Evolutionary conservation across 2,797 vertebrate genomes (phyloP).

Genomic region (Lutjanus campechanus): DNA sequence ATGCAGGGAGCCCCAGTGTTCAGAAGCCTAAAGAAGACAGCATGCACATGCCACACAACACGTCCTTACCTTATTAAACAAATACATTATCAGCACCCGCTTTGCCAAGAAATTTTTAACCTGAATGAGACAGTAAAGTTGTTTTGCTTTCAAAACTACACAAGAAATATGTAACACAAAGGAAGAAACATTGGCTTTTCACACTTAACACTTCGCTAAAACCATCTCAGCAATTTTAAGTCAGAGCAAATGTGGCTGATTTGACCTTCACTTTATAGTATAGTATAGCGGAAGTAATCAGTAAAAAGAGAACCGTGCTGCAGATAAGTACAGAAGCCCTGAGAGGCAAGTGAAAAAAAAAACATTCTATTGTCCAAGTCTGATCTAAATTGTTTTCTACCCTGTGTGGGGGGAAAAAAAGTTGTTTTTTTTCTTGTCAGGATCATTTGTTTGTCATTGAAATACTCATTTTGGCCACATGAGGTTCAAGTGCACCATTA

Average conservation of each 20-base stretch:
- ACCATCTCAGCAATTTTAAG: not conserved
- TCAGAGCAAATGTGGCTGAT: not conserved
- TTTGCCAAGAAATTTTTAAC: conserved; percentile 93
- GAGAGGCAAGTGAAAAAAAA: no score
- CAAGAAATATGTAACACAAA: conserved; percentile 19
- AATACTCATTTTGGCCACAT: no score
- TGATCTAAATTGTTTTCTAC: no score
- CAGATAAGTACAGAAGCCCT: no score
- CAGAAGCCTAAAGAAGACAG: conserved; percentile 12
- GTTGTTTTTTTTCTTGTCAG: no score
- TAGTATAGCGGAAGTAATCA: not conserved
- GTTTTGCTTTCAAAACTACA: conserved; percentile 31
- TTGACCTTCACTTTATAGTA: not conserved
- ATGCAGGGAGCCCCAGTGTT: conserved; percentile 53
- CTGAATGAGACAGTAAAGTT: conserved; percentile 83
- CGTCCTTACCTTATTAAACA: conserved; percentile 96
- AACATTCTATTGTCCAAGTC: no score
- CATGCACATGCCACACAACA: conserved; percentile 56
- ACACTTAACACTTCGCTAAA: conserved; percentile 10
- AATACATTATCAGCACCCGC: conserved; percentile 95
- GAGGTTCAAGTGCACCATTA: no score
- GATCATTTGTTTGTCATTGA: no score
- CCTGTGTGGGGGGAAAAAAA: no score
- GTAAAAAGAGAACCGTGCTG: not conserved
- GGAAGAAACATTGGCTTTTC: conserved; percentile 12